Conservation (phyloP, 1,140 invertebrate species). For the Lysiphlebus fabarum region DNA sequence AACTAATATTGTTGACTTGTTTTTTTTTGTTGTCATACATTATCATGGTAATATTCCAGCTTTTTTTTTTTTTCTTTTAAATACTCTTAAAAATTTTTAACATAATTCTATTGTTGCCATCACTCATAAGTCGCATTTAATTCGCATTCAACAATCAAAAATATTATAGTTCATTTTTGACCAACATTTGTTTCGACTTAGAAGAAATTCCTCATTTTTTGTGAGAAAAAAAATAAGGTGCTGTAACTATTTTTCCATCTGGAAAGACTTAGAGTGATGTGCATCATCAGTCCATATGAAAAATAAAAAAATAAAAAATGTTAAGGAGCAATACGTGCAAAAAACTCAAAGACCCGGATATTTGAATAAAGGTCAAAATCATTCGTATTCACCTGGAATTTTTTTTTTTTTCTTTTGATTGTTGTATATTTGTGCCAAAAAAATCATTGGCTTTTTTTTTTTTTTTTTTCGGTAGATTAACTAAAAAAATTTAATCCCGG, state of each 20-base stretch:
- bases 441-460: constrained; percentile 7
- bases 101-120: too few relatives aligned
- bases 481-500: constrained; percentile 19
- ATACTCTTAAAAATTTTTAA: too few relatives aligned
- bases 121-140: too few relatives aligned
- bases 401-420: constrained; percentile 23
- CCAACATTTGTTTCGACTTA: constrained; percentile 45
- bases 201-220: too few relatives aligned
- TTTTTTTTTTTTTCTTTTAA: too few relatives aligned
- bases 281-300: background rate
- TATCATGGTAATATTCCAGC: too few relatives aligned
- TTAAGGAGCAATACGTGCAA: constrained; percentile 32
- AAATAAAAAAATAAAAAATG: background rate
- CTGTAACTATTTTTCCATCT: constrained; percentile 34
- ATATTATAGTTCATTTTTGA: constrained; percentile 16
- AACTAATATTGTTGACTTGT: too few relatives aligned
- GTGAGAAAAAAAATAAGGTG: too few relatives aligned
- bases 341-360: constrained; percentile 30
- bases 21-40: too few relatives aligned
- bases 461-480: constrained; percentile 9
- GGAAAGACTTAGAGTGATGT: constrained; percentile 43
- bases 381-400: background rate
- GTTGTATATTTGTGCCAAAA: constrained; percentile 16
- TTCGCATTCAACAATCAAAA: background rate
- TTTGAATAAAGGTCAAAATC: constrained; percentile 22